These are phyloP conservation scores for Cylloceria caligata DNA, from an alignment of 2,888 invertebrate species.

Conservation along the genomic window DNA sequence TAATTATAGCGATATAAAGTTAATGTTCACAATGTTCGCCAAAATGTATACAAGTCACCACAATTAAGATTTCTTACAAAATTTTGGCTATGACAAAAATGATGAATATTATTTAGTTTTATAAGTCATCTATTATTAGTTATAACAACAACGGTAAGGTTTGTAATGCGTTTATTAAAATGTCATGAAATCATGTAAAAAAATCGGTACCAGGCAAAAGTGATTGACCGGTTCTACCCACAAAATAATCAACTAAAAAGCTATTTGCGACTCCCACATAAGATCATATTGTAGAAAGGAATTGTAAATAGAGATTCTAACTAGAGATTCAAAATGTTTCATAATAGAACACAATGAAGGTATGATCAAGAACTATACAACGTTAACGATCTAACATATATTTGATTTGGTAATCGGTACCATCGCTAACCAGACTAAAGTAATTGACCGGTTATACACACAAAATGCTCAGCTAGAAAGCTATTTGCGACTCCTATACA, in stretches of 20 bases:
- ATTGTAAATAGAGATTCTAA: neutral
- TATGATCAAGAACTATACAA: neutral
- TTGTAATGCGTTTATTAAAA: neutral
- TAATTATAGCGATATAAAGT: too few species aligned
- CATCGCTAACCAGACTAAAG: too few species aligned
- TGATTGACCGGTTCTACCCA: too few species aligned
- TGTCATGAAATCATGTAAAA: too few species aligned
- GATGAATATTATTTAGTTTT: neutral
- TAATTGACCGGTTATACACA: too few species aligned
- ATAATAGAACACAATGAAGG: neutral
- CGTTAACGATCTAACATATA: neutral
- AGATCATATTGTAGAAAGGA: neutral
- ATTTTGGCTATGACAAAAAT: neutral
- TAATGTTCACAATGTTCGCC: neutral
- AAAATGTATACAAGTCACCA: neutral
- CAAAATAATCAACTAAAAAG: too few species aligned
- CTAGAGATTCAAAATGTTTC: neutral
- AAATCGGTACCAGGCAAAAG: too few species aligned
- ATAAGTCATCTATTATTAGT: neutral
- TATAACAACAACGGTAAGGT: neutral
- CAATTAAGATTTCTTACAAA: neutral
- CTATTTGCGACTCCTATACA: too few species aligned
- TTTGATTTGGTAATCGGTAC: too few species aligned
- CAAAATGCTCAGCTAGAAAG: too few species aligned
- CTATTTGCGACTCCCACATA: too few species aligned